Conservation (phyloP, 1,140 invertebrate species). For the Colletes latitarsis region DNA sequence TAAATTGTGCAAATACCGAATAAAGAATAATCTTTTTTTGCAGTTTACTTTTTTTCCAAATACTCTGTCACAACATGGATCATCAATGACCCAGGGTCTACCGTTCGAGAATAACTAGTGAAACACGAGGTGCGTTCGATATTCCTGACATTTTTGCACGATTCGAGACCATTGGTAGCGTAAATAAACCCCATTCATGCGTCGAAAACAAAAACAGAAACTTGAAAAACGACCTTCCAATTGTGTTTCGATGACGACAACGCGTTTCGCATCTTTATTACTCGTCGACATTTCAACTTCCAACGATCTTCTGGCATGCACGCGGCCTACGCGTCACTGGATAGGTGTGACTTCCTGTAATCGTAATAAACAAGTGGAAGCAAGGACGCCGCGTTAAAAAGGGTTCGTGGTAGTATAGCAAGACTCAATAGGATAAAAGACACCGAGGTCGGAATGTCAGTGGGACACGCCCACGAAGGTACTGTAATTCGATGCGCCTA, state of each 20-base stretch:
- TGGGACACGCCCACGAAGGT: constrained; percentile 60
- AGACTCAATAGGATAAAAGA: constrained; percentile 60
- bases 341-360: constrained; percentile 57
- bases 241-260: background rate
- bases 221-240: background rate
- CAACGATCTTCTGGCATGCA: constrained; percentile 3
- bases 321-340: background rate
- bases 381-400: constrained; percentile 58
- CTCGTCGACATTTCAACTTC: background rate
- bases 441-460: constrained; percentile 63
- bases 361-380: constrained; percentile 53
- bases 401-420: constrained; percentile 21
- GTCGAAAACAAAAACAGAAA: background rate
- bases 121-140: background rate
- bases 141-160: background rate
- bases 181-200: too few relatives aligned
- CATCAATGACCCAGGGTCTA: too few relatives aligned
- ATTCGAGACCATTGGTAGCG: too few relatives aligned
- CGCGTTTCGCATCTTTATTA: background rate
- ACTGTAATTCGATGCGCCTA: constrained; percentile 62
- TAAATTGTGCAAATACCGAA: too few relatives aligned
- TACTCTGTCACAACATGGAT: too few relatives aligned
- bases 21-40: too few relatives aligned
- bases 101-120: too few relatives aligned
- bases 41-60: too few relatives aligned